Evolutionary conservation across 2,888 invertebrate genomes (phyloP).

Genomic region (Coleophora deauratella): DNA sequence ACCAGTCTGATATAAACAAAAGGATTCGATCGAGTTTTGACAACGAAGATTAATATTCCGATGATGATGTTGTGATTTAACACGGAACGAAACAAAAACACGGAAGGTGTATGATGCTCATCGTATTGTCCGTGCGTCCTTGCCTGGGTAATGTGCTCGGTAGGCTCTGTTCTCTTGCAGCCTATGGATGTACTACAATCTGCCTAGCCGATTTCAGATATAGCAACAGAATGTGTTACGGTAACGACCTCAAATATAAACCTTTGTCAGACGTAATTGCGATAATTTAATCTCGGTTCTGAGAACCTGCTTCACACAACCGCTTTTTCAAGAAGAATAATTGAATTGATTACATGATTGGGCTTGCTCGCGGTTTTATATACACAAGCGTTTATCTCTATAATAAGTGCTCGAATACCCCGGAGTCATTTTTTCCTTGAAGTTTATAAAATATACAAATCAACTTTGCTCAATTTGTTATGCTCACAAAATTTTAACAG

Average conservation of each 20-base stretch:
- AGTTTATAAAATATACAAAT: no score
- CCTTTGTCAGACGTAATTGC: conserved; percentile 23
- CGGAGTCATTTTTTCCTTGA: no score
- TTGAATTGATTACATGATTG: conserved; percentile 37
- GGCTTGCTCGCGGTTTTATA: conserved; percentile 22
- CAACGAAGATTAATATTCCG: conserved; percentile 62
- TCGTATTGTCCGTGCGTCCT: conserved; percentile 59
- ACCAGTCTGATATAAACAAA: conserved; percentile 37
- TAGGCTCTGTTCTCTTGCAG: no score
- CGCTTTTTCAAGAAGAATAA: conserved; percentile 33
- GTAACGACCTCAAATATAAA: conserved; percentile 2
- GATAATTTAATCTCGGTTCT: conserved; percentile 23
- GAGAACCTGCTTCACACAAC: conserved; percentile 25
- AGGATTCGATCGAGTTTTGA: conserved; percentile 27
- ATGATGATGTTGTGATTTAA: conserved; percentile 42
- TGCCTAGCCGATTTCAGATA: neutral
- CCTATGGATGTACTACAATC: conserved; percentile 3
- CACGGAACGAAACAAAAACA: conserved; percentile 59
- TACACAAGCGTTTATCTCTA: conserved; percentile 1
- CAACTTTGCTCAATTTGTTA: no score
- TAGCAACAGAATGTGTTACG: neutral
- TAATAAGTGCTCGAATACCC: no score
- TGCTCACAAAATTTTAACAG: no score
- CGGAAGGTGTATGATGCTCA: conserved; percentile 49
- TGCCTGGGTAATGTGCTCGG: conserved; percentile 23